Base-by-base conservation (phyloP, 2,797 vertebrate species). In the Sebastes cheni region DNA sequence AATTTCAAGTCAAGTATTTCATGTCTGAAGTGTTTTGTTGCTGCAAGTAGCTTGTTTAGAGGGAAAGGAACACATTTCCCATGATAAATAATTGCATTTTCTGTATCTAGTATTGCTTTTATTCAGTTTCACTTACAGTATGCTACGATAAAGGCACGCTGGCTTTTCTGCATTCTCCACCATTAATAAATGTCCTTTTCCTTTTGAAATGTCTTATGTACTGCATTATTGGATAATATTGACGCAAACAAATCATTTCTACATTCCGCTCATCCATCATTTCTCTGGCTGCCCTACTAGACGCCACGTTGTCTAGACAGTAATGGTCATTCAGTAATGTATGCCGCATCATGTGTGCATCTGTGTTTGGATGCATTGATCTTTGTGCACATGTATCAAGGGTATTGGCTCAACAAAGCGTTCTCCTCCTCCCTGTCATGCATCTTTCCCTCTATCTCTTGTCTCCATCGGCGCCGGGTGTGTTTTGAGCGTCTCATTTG, bases 351-450 rank as follows among this genome's bases (percentile, higher is more conserved):
- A 36, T 55, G 55, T 60, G 64, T 60, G 25, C 32, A 20, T 29
- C 65, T 72, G 23, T 34, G 74, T 80, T 75, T 70, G 39, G n/a
- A 82, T 20, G 20, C 42, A 89, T 79, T 80, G 91, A 92, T 91
- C 67, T 80, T 70, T 71, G 79, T 66, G 72, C 69, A 75, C 54
- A 73, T 46, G 72, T 56, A 76, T 79, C 67, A 80, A 61, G 39
- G 58, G 56, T 65, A 76, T 72, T 52, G 67, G 29, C 62, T 58
- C 54, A 55, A 50, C 39, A 8, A 29, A 2, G 36, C 9, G 0
- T 25, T 67, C 59, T 75, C 27, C 27, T 73, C 59, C 62, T 20
- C 14, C 46, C 46, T 67, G n/a, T 58, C 62, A 62, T 27, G 74
- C 59, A 11, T 72, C 67, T 62, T 67, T 69, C 68, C 29, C 62